phyloP scores from a whole-genome alignment of 1,140 invertebrate genomes.

The Streblospio benedicti region DNA sequence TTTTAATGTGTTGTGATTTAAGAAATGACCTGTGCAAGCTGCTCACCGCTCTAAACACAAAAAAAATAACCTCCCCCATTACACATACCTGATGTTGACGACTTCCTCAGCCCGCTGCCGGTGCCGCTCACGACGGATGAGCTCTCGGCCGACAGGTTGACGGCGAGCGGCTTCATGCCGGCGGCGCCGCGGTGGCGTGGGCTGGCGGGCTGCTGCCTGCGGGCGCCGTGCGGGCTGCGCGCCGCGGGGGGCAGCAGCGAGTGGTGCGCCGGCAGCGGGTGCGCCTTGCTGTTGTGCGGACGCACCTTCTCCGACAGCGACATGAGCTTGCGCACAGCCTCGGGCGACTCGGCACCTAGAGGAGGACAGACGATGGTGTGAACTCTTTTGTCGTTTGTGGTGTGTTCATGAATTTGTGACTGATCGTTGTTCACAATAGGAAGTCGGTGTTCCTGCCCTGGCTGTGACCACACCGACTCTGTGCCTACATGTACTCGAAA shows the following conservation, averaged over 20 bases:
- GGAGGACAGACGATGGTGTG: too few species aligned
- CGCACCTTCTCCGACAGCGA: constrained; percentile 77
- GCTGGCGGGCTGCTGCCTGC: constrained; percentile 54
- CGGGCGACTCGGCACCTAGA: constrained; percentile 79
- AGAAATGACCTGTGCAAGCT: too few species aligned
- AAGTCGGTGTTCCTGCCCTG: too few species aligned
- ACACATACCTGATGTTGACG: not conserved
- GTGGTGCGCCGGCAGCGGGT: constrained; percentile 27
- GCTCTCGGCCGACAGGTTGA: constrained; percentile 85
- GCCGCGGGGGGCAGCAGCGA: constrained; percentile 49
- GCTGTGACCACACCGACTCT: too few species aligned
- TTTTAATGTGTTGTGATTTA: too few species aligned
- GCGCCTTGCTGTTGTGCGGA: constrained; percentile 47
- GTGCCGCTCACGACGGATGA: constrained; percentile 87
- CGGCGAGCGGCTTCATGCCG: constrained; percentile 60
- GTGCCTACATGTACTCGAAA: too few species aligned
- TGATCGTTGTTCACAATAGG: too few species aligned
- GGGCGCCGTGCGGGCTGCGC: constrained; percentile 51
- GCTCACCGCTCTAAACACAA: too few species aligned
- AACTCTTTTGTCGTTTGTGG: too few species aligned
- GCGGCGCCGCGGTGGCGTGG: constrained; percentile 45
- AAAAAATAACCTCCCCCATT: too few species aligned
- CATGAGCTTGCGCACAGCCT: constrained; percentile 85
- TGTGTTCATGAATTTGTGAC: too few species aligned
- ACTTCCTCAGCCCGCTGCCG: constrained; percentile 59